Percentiles rank a stretch among this genome's conserved stretches.
Evolutionary conservation across 2,797 vertebrate genomes (phyloP).

Genomic region (Eospalax fontanierii): DNA sequence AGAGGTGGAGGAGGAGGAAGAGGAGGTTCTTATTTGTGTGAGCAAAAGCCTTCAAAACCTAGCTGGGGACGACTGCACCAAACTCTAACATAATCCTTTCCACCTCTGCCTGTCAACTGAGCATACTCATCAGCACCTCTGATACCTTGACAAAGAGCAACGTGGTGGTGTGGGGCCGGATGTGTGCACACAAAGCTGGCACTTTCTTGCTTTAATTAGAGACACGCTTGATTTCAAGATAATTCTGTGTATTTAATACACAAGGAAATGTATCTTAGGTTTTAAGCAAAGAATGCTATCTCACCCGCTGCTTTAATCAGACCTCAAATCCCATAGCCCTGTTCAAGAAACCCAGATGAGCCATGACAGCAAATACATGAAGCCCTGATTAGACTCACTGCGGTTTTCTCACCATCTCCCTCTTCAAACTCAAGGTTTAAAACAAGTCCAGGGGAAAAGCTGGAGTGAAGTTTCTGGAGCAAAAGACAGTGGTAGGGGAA

Average conservation of each 20-base stretch:
- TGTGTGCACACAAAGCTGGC: background rate
- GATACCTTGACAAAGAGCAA: background rate
- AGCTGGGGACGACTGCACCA: background rate
- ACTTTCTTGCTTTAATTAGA: constrained; percentile 71
- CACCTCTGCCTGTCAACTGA: background rate
- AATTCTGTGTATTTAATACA: constrained; percentile 81
- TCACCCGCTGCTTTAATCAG: constrained; percentile 76
- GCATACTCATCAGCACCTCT: accelerated
- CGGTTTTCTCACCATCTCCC: background rate
- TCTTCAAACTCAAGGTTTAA: constrained; percentile 39
- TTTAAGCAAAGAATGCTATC: constrained; percentile 78
- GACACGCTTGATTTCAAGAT: constrained; percentile 76
- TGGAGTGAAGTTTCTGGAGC: background rate
- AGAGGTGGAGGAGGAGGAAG: background rate
- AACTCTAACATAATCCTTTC: background rate
- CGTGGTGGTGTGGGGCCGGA: background rate
- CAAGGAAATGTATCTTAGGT: constrained; percentile 74
- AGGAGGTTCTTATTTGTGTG: background rate
- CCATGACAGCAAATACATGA: constrained; percentile 36
- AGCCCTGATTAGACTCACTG: constrained; percentile 47
- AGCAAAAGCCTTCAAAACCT: background rate
- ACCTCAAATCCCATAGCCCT: constrained; percentile 70
- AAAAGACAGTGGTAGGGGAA: background rate
- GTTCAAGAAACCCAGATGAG: constrained; percentile 69
- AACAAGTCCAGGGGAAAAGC: background rate